Conservation (phyloP, 2,113 vertebrate genomes). For the Pygoscelis adeliae region DNA sequence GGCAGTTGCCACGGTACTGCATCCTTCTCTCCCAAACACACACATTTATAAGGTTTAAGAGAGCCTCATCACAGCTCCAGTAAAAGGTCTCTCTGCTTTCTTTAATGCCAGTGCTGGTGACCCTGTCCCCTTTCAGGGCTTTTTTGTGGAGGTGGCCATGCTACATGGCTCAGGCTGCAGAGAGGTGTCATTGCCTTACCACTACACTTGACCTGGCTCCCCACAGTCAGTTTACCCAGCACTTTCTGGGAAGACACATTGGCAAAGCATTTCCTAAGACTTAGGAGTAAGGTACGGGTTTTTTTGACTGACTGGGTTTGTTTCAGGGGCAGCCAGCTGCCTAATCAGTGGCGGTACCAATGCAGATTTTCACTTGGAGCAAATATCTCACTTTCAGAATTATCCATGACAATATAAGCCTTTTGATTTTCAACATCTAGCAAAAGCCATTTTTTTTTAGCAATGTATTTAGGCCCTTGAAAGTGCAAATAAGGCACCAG, state of each 20-base stretch:
- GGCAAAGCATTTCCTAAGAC: background rate
- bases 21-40: background rate
- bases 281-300: background rate
- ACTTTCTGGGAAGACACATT: background rate
- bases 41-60: background rate
- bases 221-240: background rate
- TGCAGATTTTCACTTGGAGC: background rate
- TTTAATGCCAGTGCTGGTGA: background rate
- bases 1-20: rapidly evolving
- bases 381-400: background rate
- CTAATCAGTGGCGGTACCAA: background rate
- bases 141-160: background rate
- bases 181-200: background rate
- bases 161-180: background rate
- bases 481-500: background rate
- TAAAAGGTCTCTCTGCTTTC: background rate
- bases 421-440: background rate
- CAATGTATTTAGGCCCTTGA: background rate
- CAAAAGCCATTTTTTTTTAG: background rate
- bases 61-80: background rate
- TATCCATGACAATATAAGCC: background rate
- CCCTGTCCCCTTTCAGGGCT: background rate
- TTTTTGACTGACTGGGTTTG: background rate
- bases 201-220: background rate
- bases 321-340: background rate